Percentiles rank a stretch among this genome's conserved stretches.
Conservation (phyloP, 2,797 vertebrate genomes). For the Notolabrus celidotus region DNA sequence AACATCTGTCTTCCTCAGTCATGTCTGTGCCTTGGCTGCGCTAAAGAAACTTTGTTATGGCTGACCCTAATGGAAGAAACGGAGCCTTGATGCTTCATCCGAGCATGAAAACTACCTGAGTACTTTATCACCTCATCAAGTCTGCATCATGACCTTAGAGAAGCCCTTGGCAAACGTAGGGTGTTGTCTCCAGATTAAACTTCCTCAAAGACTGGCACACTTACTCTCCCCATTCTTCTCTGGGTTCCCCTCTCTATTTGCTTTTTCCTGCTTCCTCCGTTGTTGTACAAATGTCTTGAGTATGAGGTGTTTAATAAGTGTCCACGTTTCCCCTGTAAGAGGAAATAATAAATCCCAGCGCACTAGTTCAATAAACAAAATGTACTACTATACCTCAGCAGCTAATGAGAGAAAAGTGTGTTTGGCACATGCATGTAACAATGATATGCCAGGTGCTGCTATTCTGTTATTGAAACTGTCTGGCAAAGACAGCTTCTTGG, state of each 20-base stretch:
- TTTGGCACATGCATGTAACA: slow-evolving; percentile 73
- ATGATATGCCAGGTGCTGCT: slow-evolving; percentile 74
- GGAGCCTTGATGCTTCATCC: slow-evolving; percentile 28
- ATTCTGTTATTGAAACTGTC: slow-evolving; percentile 71
- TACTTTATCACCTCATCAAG: slow-evolving; percentile 56
- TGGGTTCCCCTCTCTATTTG: slow-evolving; percentile 60
- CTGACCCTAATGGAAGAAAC: slow-evolving; percentile 35
- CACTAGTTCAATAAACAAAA: slow-evolving; percentile 81
- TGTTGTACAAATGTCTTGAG: slow-evolving; percentile 56
- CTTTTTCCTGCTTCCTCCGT: slow-evolving; percentile 67
- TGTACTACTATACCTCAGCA: slow-evolving; percentile 74
- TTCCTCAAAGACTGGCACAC: slow-evolving; percentile 59
- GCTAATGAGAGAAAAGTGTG: slow-evolving; percentile 80
- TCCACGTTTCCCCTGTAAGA: slow-evolving; percentile 75
- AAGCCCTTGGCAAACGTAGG: slow-evolving; percentile 63
- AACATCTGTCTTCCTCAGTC: slow-evolving; percentile 51
- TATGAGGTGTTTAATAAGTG: slow-evolving; percentile 81
- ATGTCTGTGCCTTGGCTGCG: slow-evolving; percentile 34
- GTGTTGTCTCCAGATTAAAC: slow-evolving; percentile 73
- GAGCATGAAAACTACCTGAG: slow-evolving; percentile 55
- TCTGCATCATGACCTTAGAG: slow-evolving; percentile 69
- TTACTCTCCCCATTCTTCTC: slow-evolving; percentile 74
- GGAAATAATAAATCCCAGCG: slow-evolving; percentile 81
- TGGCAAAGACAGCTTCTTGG: slow-evolving; percentile 70
- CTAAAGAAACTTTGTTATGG: slow-evolving; percentile 39